A percentile compares a stretch with the other conserved stretches of the same genome.
phyloP scores from a whole-genome alignment of 2,888 invertebrate genomes.

The Masnerella sp. region DNA sequence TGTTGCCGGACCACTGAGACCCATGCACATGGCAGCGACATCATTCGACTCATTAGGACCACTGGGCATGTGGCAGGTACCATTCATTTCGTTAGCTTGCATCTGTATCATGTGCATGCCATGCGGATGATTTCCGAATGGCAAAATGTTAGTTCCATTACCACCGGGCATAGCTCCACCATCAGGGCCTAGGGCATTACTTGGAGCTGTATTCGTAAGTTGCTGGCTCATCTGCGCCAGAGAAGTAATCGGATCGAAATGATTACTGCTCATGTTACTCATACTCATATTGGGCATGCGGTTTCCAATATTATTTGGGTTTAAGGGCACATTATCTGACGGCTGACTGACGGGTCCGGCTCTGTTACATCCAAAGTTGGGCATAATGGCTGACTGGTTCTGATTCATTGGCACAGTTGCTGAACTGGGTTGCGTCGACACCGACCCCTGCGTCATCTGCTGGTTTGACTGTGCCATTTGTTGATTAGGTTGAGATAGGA shows the following conservation, averaged over 20 bases:
- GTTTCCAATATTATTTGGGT: slow-evolving; percentile 81
- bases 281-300: slow-evolving; percentile 73
- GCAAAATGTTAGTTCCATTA: slow-evolving; percentile 79
- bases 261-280: slow-evolving; percentile 79
- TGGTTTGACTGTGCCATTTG: slow-evolving; percentile 57
- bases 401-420: slow-evolving; percentile 66
- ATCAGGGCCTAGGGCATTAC: slow-evolving; percentile 80
- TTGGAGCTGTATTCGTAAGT: slow-evolving; percentile 86
- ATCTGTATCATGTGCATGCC: slow-evolving; percentile 77
- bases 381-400: slow-evolving; percentile 65
- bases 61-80: slow-evolving; percentile 74
- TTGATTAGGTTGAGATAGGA: slow-evolving; percentile 67
- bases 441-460: slow-evolving; percentile 65
- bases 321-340: slow-evolving; percentile 82
- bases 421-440: slow-evolving; percentile 48
- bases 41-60: slow-evolving; percentile 70
- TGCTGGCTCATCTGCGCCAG: slow-evolving; percentile 97
- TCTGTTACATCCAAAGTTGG: slow-evolving; percentile 72
- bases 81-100: slow-evolving; percentile 75
- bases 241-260: slow-evolving; percentile 95
- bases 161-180: slow-evolving; percentile 75
- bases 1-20: slow-evolving; percentile 73
- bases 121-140: slow-evolving; percentile 79
- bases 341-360: slow-evolving; percentile 72
- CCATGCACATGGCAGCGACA: slow-evolving; percentile 75